phyloP scores from a whole-genome alignment of 1,140 invertebrate species.

The Aleiodes sp. region DNA sequence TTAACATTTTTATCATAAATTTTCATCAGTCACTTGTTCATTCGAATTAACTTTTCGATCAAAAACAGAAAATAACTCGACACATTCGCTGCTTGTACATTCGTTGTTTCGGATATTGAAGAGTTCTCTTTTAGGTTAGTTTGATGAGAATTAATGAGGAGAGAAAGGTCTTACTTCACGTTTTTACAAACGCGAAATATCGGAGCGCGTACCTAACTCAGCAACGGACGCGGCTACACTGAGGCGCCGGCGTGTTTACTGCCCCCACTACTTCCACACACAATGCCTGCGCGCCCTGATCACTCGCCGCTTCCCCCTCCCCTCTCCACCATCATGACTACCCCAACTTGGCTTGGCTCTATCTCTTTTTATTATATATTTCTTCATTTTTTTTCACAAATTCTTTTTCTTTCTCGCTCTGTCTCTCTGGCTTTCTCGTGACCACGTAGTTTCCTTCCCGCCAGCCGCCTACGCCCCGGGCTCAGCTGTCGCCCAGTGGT shows the following conservation, averaged over 20 bases:
- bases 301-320: neutral
- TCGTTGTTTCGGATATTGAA: neutral
- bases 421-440: neutral
- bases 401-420: neutral
- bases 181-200: neutral
- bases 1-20: no score
- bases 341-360: no score
- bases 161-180: no score
- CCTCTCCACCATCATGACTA: no score
- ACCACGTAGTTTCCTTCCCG: neutral
- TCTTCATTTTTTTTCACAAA: neutral
- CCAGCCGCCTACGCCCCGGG: constrained; percentile 27
- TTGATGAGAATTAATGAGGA: no score
- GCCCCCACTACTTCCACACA: constrained; percentile 21
- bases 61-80: no score
- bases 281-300: constrained; percentile 15
- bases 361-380: neutral
- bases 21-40: no score
- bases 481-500: constrained; percentile 43
- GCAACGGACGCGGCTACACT: constrained; percentile 52
- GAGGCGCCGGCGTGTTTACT: constrained; percentile 62
- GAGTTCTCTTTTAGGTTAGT: neutral
- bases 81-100: constrained; percentile 9
- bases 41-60: no score
- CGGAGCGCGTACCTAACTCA: constrained; percentile 22